Percentiles rank a stretch among this genome's conserved stretches.
phyloP scores from a whole-genome alignment of 2,797 vertebrate species.

The Cercopithecus neglectus region DNA sequence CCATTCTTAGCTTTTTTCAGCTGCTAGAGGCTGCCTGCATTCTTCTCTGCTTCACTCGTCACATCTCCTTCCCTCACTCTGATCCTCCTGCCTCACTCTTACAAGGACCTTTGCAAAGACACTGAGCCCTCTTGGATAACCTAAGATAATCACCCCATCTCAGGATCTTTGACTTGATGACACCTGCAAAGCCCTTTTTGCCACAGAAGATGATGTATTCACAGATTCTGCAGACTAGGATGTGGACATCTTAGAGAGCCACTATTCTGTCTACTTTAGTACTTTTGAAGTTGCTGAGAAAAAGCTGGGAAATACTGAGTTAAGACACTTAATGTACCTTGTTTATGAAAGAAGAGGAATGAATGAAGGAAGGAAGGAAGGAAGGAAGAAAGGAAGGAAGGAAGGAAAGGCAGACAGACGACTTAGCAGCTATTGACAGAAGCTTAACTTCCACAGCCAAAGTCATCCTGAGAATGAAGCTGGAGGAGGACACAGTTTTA shows the following conservation, averaged over 20 bases:
- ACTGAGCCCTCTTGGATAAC: not conserved
- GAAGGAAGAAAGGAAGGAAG: not conserved
- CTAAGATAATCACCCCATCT: not conserved
- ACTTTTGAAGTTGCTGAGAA: not conserved
- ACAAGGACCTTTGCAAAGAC: not conserved
- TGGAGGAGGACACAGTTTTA: not conserved
- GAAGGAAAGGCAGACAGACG: not conserved
- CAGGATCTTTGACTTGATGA: not conserved
- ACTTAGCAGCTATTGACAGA: not conserved
- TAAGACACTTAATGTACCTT: not conserved
- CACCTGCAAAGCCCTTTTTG: not conserved
- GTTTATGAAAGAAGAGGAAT: not conserved
- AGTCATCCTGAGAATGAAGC: not conserved
- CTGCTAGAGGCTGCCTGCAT: not conserved
- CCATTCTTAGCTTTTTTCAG: not conserved
- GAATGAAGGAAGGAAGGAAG: too few relatives aligned
- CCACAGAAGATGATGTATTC: not conserved
- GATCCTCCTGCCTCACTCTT: not conserved
- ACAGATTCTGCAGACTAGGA: not conserved
- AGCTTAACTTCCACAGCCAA: not conserved
- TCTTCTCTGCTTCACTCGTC: not conserved
- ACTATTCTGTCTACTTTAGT: not conserved
- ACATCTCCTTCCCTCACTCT: not conserved
- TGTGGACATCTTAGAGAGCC: not conserved
- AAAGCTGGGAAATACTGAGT: not conserved